phyloP scores from a whole-genome alignment of 2,797 vertebrate species.

The Mycteria americana region DNA sequence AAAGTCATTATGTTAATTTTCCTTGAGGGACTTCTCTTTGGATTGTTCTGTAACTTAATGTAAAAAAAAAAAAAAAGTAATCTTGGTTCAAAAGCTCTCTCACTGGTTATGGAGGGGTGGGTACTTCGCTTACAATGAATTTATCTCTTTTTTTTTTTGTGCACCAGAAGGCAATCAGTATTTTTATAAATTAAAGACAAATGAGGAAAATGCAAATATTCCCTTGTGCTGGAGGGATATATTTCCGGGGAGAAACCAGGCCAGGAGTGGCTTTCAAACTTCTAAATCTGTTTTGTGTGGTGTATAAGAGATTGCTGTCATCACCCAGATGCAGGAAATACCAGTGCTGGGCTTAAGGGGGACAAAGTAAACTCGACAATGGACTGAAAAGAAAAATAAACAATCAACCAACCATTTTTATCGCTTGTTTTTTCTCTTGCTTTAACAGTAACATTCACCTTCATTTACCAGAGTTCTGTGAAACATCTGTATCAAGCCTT shows the following conservation, averaged over 20 bases:
- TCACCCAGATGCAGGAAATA: slow-evolving; percentile 56
- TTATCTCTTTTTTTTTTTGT: neutral
- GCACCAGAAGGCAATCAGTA: neutral
- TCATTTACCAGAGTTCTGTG: slow-evolving; percentile 60
- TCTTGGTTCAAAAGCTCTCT: neutral
- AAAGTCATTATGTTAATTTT: neutral
- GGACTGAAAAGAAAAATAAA: slow-evolving; percentile 52
- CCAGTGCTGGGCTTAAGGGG: slow-evolving; percentile 30
- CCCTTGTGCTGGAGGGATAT: neutral
- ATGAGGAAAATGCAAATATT: slow-evolving; percentile 1
- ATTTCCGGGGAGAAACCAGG: slow-evolving; percentile 33
- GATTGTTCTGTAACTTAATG: neutral
- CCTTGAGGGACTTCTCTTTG: neutral
- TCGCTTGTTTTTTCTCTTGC: slow-evolving; percentile 54
- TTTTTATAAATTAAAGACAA: neutral
- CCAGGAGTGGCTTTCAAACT: slow-evolving; percentile 19
- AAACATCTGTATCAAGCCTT: slow-evolving; percentile 66
- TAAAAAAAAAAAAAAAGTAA: neutral
- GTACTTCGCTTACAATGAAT: neutral
- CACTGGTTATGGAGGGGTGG: neutral
- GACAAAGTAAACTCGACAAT: slow-evolving; percentile 52
- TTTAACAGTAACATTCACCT: slow-evolving; percentile 62
- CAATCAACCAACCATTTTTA: slow-evolving; percentile 46
- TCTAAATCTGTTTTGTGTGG: slow-evolving; percentile 21
- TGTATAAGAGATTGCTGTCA: slow-evolving; percentile 28